phyloP scores from a whole-genome alignment of 2,113 vertebrate genomes.

The Danio rerio region DNA sequence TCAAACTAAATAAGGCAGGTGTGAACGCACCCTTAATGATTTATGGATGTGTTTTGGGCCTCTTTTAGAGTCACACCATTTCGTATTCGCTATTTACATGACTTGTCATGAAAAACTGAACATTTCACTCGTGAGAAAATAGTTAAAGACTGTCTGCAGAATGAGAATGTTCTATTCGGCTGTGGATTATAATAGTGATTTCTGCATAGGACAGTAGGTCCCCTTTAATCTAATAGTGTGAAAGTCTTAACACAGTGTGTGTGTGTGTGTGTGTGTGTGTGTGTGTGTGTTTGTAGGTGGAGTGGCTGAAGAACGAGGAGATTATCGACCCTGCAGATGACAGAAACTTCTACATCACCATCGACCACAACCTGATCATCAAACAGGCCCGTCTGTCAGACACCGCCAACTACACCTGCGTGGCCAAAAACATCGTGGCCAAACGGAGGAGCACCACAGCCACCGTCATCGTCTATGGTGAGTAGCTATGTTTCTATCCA shows the following conservation, averaged over 20 bases:
- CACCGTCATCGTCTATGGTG: constrained; percentile 95
- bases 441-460: constrained; percentile 95
- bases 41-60: too few relatives aligned
- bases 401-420: constrained; percentile 96
- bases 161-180: too few relatives aligned
- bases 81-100: too few relatives aligned
- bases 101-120: too few relatives aligned
- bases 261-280: constrained; percentile 11
- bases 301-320: constrained; percentile 98
- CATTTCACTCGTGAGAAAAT: too few relatives aligned
- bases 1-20: too few relatives aligned
- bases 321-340: constrained; percentile 94
- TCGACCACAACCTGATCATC: constrained; percentile 98
- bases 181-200: too few relatives aligned
- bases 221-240: too few relatives aligned
- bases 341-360: constrained; percentile 99
- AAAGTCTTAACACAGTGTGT: not conserved
- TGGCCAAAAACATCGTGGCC: constrained; percentile 97
- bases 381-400: constrained; percentile 98
- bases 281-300: constrained; percentile 80
- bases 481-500: constrained; percentile 52
- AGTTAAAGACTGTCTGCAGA: too few relatives aligned
- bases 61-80: too few relatives aligned
- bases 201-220: too few relatives aligned
- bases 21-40: too few relatives aligned